A percentile compares a stretch with the other conserved stretches of the same genome.
Conservation (phyloP, 2,113 vertebrate species). For the Tupaia chinensis region DNA sequence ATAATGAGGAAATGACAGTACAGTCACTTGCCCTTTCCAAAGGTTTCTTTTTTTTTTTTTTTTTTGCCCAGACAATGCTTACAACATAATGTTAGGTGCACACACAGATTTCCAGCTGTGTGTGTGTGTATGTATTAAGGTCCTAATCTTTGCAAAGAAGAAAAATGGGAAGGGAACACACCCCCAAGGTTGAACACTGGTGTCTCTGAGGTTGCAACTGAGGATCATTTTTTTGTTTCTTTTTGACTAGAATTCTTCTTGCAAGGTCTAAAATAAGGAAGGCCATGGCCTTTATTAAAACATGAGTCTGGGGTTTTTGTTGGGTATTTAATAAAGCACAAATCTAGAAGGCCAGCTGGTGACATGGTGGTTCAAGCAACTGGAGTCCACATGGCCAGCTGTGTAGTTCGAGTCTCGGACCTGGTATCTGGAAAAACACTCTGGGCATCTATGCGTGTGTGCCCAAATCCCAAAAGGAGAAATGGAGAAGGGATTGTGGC, state of each 20-base stretch:
- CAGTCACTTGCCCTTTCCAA: not conserved
- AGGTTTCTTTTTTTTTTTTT: not conserved
- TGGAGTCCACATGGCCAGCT: too few relatives aligned
- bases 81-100: accelerated
- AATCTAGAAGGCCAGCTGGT: too few relatives aligned
- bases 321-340: not conserved
- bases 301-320: not conserved
- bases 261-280: not conserved
- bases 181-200: accelerated
- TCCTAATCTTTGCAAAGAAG: not conserved
- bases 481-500: too few relatives aligned
- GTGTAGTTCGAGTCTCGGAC: too few relatives aligned
- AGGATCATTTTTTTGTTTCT: not conserved
- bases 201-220: not conserved
- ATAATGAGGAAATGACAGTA: not conserved
- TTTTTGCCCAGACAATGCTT: not conserved
- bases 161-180: accelerated
- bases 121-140: not conserved
- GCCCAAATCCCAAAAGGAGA: too few relatives aligned
- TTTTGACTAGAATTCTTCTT: not conserved
- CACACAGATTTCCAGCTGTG: not conserved
- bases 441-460: too few relatives aligned
- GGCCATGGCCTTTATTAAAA: too few relatives aligned
- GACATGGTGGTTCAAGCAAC: too few relatives aligned
- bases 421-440: too few relatives aligned